Percentiles rank a stretch among this genome's conserved stretches.
phyloP scores from a whole-genome alignment of 1,140 invertebrate genomes.

The Hyles vespertilio region DNA sequence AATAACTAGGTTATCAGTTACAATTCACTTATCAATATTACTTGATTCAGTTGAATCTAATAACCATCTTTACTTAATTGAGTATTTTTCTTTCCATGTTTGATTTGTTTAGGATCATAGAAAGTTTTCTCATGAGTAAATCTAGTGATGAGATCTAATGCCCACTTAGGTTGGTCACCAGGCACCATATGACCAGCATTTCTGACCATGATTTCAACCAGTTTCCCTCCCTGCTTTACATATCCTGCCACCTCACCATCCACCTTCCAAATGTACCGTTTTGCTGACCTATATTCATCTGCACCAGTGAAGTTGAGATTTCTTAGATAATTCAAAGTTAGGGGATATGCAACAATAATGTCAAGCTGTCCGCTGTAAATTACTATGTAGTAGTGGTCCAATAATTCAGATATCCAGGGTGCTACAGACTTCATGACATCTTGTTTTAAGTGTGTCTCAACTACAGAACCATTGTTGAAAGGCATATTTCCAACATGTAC shows the following conservation, averaged over 20 bases:
- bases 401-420: constrained; percentile 83
- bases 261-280: constrained; percentile 82
- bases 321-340: constrained; percentile 84
- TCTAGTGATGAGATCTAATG: constrained; percentile 84
- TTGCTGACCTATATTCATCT: constrained; percentile 79
- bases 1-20: too few species aligned
- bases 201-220: constrained; percentile 87
- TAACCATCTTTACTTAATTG: too few species aligned
- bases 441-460: constrained; percentile 81
- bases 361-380: constrained; percentile 91
- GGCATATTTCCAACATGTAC: constrained; percentile 90
- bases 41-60: too few species aligned
- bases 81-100: too few species aligned
- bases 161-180: constrained; percentile 86
- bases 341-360: constrained; percentile 88
- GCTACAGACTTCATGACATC: constrained; percentile 92
- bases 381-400: constrained; percentile 81
- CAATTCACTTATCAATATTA: too few species aligned
- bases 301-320: constrained; percentile 82
- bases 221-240: constrained; percentile 81
- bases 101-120: constrained; percentile 14
- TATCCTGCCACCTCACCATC: constrained; percentile 86
- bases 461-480: constrained; percentile 78
- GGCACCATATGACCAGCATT: constrained; percentile 92
- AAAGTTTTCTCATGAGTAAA: constrained; percentile 81